Evolutionary conservation across 2,888 invertebrate genomes (phyloP).

Genomic region (Drosophila hamatofila): DNA sequence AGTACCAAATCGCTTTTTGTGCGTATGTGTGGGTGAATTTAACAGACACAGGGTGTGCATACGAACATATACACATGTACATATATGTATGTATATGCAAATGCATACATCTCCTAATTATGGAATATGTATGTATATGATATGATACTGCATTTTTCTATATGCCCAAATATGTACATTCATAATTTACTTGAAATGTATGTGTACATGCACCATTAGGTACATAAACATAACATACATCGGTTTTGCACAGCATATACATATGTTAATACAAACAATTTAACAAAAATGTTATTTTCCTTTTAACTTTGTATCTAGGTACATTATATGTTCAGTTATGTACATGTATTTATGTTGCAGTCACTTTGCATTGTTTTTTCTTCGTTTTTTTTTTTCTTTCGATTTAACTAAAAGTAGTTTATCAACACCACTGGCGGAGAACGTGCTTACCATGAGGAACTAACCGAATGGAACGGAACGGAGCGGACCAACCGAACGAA

Average conservation of each 20-base stretch:
- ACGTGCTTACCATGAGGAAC: constrained; percentile 78
- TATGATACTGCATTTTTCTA: constrained; percentile 38
- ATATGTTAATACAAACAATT: neutral
- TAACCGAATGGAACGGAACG: constrained; percentile 61
- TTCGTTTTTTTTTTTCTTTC: neutral
- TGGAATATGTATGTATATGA: constrained; percentile 4
- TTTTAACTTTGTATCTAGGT: constrained; percentile 3
- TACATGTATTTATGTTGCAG: constrained; percentile 38
- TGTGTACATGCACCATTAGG: constrained; percentile 11
- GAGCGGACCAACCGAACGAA: constrained; percentile 71
- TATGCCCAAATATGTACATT: no score
- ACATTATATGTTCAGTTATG: constrained; percentile 6
- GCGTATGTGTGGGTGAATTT: constrained; percentile 21
- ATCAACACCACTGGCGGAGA: constrained; percentile 66
- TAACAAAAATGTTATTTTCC: constrained; percentile 4
- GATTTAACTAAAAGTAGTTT: constrained; percentile 51
- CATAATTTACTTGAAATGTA: no score
- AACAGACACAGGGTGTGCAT: constrained; percentile 16
- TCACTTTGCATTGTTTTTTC: constrained; percentile 25
- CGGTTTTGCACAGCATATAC: neutral
- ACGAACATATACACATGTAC: constrained; percentile 4
- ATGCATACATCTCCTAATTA: constrained; percentile 11
- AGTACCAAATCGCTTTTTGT: constrained; percentile 27
- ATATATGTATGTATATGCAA: neutral
- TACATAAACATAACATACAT: constrained; percentile 4